Conservation (phyloP, 2,888 invertebrate genomes). For the Agrotis segetum region DNA sequence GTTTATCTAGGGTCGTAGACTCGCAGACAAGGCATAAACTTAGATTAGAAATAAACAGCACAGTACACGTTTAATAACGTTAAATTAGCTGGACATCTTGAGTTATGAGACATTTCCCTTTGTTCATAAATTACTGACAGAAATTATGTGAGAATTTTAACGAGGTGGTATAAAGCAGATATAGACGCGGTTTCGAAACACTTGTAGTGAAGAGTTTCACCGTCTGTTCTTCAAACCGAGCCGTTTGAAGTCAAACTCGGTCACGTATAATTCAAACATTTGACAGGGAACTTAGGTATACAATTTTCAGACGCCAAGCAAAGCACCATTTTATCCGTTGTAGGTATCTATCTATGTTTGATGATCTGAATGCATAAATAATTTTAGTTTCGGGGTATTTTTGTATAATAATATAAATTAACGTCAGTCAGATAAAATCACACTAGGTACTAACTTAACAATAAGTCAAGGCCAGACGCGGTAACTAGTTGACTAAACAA, state of each 20-base stretch:
- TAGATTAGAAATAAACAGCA: slow-evolving; percentile 33
- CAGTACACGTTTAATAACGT: slow-evolving; percentile 21
- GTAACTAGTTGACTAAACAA: slow-evolving; percentile 20
- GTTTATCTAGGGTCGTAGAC: slow-evolving; percentile 32
- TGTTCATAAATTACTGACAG: slow-evolving; percentile 51
- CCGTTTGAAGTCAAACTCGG: slow-evolving; percentile 61
- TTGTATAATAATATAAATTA: slow-evolving; percentile 1
- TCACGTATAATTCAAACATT: slow-evolving; percentile 39
- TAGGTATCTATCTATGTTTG: neutral
- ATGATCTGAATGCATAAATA: neutral
- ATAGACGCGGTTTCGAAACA: slow-evolving; percentile 53
- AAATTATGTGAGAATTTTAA: slow-evolving; percentile 56
- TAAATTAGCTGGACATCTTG: slow-evolving; percentile 39
- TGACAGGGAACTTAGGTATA: slow-evolving; percentile 23
- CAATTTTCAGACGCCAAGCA: slow-evolving; percentile 16
- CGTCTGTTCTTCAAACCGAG: slow-evolving; percentile 43
- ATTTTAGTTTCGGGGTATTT: slow-evolving; percentile 14
- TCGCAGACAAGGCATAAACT: slow-evolving; percentile 16
- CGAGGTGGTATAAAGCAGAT: slow-evolving; percentile 47
- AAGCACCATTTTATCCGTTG: slow-evolving; percentile 15
- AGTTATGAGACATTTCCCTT: slow-evolving; percentile 47
- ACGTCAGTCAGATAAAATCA: slow-evolving; percentile 5
- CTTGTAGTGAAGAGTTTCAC: slow-evolving; percentile 40
- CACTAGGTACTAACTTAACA: slow-evolving; percentile 2
- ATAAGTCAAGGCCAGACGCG: slow-evolving; percentile 25